Conservation (phyloP, 1,140 invertebrate species). For the Sipha flava region DNA sequence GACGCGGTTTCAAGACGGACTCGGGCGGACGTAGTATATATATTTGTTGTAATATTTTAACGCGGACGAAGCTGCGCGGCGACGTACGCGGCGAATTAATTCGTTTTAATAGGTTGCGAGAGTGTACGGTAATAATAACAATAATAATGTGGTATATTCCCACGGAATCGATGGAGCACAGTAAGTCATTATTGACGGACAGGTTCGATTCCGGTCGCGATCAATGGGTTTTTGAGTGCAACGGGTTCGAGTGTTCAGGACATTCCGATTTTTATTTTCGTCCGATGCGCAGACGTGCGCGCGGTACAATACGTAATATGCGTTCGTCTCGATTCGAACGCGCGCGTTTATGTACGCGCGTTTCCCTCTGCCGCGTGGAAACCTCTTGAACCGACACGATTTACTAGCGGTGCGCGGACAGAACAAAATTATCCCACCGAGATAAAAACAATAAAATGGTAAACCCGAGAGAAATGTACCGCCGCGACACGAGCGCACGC, state of each 20-base stretch:
- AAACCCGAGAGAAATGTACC: not conserved
- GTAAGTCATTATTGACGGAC: slow-evolving; percentile 24
- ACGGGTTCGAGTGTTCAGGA: slow-evolving; percentile 10
- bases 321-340: slow-evolving; percentile 9
- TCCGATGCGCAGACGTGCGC: not conserved
- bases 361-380: not conserved
- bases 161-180: not conserved
- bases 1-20: too few species aligned
- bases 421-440: slow-evolving; percentile 30
- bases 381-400: slow-evolving; percentile 33
- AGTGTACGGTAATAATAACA: not conserved
- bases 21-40: too few species aligned
- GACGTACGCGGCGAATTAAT: not conserved
- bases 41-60: too few species aligned
- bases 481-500: too few species aligned
- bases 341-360: not conserved
- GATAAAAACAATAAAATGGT: slow-evolving; percentile 28
- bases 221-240: slow-evolving; percentile 31
- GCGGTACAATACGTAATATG: not conserved
- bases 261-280: slow-evolving; percentile 2
- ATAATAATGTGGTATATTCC: slow-evolving; percentile 9
- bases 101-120: not conserved
- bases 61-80: too few species aligned
- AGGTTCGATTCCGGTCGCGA: slow-evolving; percentile 21
- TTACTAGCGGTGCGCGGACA: slow-evolving; percentile 23